phyloP scores from a whole-genome alignment of 2,797 vertebrate species.

The Salmo trutta region DNA sequence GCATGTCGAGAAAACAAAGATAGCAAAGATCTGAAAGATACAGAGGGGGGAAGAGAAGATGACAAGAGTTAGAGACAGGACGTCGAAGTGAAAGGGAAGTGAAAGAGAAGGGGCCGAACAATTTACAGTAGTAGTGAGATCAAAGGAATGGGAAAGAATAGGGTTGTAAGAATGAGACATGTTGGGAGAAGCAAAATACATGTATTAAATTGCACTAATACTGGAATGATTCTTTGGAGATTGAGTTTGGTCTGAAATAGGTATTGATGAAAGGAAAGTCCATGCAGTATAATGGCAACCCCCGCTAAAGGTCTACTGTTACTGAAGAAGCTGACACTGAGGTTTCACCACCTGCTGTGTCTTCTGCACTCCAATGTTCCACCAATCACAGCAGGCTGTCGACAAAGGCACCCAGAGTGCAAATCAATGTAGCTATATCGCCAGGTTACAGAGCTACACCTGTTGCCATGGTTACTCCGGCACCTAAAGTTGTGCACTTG shows the following conservation, averaged over 20 bases:
- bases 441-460: slow-evolving; percentile 32
- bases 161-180: neutral
- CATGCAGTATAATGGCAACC: too few relatives aligned
- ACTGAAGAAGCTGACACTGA: too few relatives aligned
- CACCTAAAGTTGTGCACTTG: slow-evolving; percentile 20
- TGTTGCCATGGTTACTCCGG: slow-evolving; percentile 60
- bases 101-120: neutral
- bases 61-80: neutral
- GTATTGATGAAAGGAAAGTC: too few relatives aligned
- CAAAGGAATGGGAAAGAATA: neutral
- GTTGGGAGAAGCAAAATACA: too few relatives aligned
- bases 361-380: slow-evolving; percentile 10
- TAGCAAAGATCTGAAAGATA: slow-evolving; percentile 84
- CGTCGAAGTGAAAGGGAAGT: neutral
- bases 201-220: too few relatives aligned
- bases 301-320: neutral
- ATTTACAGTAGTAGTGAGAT: neutral
- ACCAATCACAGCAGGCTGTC: slow-evolving; percentile 30
- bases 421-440: slow-evolving; percentile 52
- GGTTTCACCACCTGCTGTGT: slow-evolving; percentile 25
- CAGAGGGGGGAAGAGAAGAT: slow-evolving; percentile 15
- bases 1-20: slow-evolving; percentile 93
- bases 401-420: slow-evolving; percentile 40
- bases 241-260: too few relatives aligned
- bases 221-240: too few relatives aligned